Evolutionary conservation across 2,113 vertebrate species (phyloP), one percentile per base, ranked within the genome.

Genomic region (Ceyx margarethae): DNA sequence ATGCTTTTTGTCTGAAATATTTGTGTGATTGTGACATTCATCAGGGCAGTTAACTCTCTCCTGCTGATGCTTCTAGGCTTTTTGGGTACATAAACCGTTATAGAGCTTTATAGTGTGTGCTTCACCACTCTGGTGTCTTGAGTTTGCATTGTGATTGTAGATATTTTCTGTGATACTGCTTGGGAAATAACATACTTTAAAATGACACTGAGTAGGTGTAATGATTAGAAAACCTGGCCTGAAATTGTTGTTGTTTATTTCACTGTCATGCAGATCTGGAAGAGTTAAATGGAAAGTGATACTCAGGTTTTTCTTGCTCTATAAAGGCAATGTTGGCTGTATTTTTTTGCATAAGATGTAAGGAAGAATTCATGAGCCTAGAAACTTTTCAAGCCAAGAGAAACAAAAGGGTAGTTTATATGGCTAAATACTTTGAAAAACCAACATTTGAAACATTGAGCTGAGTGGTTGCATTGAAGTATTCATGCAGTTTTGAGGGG

Each of bases 381-480:
- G 83, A 74, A 85, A 62, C 9, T 60, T 81, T 11, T 82, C 68
- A 66, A 84, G 81, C 86, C 85, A 83, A 91, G 28, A 96, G 90
- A 96, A 96, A 95, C 71, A 95, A 92, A 95, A 77, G 66, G 22
- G 35, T 76, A 92, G 65, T 79, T 81, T 86, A 57, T 81, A 90
- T 60, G 87, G 78, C 92, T 94, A 72, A 85, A 80, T 84, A 90
- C 64, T 96, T 94, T 19, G 85, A 90, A 94, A 90, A 96, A 74
- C 54, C 87, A 89, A 84, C 58, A 56, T 86, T 69, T 92, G 80
- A 76, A 92, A 76, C 54, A 22, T 89, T 69, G 74, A 67, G 43
- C 35, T 42, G 80, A 93, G 85, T 92, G 22, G 53, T 86, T 97
- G 78, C 19, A 11, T 91, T 76, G 72, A 95, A 80, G 69, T 85